Base-by-base conservation (phyloP, 2,797 vertebrate genomes). In the Sphaeramia orbicularis region DNA sequence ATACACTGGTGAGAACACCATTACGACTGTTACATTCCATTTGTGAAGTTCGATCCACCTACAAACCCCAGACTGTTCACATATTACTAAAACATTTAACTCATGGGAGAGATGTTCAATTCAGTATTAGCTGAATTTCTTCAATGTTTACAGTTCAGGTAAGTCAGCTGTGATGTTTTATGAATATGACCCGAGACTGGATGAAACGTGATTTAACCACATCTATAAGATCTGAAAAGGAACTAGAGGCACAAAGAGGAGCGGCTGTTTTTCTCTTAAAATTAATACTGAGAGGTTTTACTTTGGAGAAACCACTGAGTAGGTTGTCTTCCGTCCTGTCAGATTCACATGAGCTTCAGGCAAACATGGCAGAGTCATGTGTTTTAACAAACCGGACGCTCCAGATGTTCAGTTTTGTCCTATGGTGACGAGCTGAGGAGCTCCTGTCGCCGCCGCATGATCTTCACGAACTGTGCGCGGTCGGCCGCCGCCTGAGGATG, bases 401-500 rank as follows among this genome's bases (percentile, higher is more conserved):
- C 58, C 58, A 6, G 12, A 24, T 19, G n/a, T 72, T 15, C 12
- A 2, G 27, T 42, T 42, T 47, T 58, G 24, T 66, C 50, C 77
- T 89, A 89, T 0, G 90, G 90, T 12, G 90, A 82, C 3, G 86
- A 91, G 70, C 91, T 82, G 70, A 93, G 82, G 13, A 88, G 74
- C 65, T 94, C 87, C 78, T 94, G 93, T 1, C 93, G 54, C 4
- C 92, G 89, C 1, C 90, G 87, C 91, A 94, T 92, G 71, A 92
- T 91, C 80, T 91, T 86, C 21, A 90, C 76, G 2, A 94, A 94
- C 73, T 85, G 41, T 0, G 83, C 87, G 1, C 18, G 83, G 42
- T 91, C 89, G 0, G 63, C 52, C 2, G 82, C 87, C 4, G 85
- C 91, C 94, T 94, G 88, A 54, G 76, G 79, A 86, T 38, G 14